These are phyloP conservation scores for Callithrix jacchus DNA, from an alignment of 2,113 vertebrate genomes.

Conservation along the genomic window DNA sequence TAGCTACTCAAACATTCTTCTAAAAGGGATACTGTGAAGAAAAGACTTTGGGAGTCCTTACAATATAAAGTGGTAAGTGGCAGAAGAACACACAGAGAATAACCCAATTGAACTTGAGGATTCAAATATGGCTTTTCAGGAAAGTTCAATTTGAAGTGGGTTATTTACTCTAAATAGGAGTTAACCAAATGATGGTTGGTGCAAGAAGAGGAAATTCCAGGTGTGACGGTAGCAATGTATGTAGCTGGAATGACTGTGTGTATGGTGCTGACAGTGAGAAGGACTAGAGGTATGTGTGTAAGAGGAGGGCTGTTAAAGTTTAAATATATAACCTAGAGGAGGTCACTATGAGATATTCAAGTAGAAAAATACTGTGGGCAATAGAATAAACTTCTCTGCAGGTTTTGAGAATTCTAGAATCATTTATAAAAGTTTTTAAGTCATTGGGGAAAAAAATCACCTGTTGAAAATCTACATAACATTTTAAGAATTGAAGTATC, in stretches of 20 bases:
- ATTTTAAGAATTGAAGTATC: neutral
- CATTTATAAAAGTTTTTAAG: neutral
- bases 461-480: neutral
- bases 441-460: neutral
- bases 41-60: neutral
- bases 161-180: neutral
- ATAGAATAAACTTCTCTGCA: neutral
- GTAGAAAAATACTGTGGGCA: neutral
- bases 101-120: neutral
- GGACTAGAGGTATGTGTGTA: neutral
- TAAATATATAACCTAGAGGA: neutral
- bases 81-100: neutral
- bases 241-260: neutral
- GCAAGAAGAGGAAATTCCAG: neutral
- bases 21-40: neutral
- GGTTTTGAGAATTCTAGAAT: neutral
- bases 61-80: neutral
- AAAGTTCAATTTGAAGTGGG: neutral
- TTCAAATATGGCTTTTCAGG: neutral
- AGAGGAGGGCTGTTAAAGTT: neutral
- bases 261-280: neutral
- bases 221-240: neutral
- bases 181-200: neutral
- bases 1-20: neutral
- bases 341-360: neutral